Conservation (phyloP, 2,113 vertebrate species). For the Mesocricetus auratus region DNA sequence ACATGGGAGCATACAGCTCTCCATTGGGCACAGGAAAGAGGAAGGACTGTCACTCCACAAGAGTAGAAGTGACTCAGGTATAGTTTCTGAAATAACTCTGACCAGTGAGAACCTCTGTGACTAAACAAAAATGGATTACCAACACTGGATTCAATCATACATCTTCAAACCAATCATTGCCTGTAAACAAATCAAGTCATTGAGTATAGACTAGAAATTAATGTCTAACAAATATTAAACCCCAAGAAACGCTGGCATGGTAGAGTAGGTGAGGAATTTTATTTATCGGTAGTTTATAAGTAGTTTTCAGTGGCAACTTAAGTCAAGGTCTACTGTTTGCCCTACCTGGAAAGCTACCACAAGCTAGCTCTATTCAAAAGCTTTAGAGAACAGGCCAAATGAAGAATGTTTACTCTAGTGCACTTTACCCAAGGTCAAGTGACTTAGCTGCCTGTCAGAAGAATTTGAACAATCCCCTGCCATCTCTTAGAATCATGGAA, state of each 20-base stretch:
- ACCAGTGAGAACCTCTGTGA: neutral
- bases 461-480: too few species aligned
- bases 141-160: rapidly evolving
- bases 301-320: neutral
- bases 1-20: neutral
- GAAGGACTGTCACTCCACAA: neutral
- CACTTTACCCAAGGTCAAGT: neutral
- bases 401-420: neutral
- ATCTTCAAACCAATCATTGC: neutral
- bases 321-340: neutral
- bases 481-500: neutral
- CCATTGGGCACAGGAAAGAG: neutral
- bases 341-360: neutral
- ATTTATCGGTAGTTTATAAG: neutral
- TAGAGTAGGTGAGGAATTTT: neutral
- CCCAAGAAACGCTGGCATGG: neutral
- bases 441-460: neutral
- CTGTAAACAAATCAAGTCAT: neutral
- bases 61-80: neutral
- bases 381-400: neutral
- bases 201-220: neutral
- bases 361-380: neutral
- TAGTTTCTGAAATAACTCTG: neutral
- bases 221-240: neutral
- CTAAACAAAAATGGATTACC: neutral